Conservation (phyloP, 2,797 vertebrate species). For the Sebastes jordani region DNA sequence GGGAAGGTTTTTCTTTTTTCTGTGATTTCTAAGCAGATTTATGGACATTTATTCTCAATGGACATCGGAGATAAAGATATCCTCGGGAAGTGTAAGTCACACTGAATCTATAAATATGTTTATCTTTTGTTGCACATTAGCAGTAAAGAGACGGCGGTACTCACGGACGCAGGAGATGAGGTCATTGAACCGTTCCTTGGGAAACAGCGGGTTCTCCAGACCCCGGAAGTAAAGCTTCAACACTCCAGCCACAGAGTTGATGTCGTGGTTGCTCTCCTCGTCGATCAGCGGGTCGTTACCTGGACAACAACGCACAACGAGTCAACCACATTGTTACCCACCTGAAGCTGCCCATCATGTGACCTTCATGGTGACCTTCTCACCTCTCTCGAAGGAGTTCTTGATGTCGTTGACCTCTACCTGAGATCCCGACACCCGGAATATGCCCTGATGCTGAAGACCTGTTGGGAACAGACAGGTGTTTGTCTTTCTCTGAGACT, state of each 20-base stretch:
- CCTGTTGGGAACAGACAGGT: constrained; percentile 73
- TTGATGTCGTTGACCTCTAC: constrained; percentile 99
- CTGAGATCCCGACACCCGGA: constrained; percentile 97
- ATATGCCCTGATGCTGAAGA: constrained; percentile 98
- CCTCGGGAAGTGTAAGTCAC: too few relatives aligned
- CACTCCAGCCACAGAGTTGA: constrained; percentile 98
- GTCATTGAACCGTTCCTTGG: constrained; percentile 98
- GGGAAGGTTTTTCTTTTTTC: too few relatives aligned
- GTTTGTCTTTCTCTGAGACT: too few relatives aligned
- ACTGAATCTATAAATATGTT: too few relatives aligned
- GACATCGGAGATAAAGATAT: too few relatives aligned
- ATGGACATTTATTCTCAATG: too few relatives aligned
- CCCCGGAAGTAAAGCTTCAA: constrained; percentile 98
- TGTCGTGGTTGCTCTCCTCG: constrained; percentile 98
- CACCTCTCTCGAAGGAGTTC: constrained; percentile 99
- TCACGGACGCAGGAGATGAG: constrained; percentile 96
- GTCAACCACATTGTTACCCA: not conserved
- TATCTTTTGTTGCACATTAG: not conserved
- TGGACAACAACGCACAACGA: constrained; percentile 54
- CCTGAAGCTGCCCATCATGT: not conserved
- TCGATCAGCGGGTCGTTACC: constrained; percentile 97
- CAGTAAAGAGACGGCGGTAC: constrained; percentile 62
- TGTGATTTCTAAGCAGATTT: too few relatives aligned
- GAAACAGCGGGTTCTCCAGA: constrained; percentile 97
- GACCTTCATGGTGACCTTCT: constrained; percentile 40